Conservation (phyloP, 2,113 vertebrate species). For the Chaetops frenatus region DNA sequence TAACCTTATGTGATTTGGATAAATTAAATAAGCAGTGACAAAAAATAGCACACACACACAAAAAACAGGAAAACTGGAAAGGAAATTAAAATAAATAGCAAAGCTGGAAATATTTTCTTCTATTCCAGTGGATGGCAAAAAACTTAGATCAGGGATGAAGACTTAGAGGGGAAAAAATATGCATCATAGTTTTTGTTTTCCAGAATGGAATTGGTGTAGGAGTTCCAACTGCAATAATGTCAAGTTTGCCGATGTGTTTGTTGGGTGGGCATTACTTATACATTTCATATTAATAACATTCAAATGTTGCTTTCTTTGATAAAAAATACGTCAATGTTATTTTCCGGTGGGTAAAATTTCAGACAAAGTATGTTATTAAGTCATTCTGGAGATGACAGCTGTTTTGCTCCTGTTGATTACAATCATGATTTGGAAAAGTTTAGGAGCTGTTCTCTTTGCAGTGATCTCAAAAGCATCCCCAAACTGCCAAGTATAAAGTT, state of each 20-base stretch:
- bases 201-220: neutral
- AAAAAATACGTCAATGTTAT: neutral
- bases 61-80: conserved; percentile 2
- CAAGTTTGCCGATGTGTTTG: neutral
- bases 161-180: neutral
- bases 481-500: neutral
- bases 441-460: neutral
- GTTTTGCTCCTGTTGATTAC: neutral
- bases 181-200: neutral
- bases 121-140: neutral
- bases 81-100: neutral
- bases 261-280: neutral
- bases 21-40: neutral
- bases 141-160: neutral
- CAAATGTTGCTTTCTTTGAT: neutral
- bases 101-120: conserved; percentile 10
- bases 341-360: neutral
- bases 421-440: neutral
- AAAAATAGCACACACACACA: neutral
- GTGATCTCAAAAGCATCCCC: neutral
- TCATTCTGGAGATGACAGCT: neutral
- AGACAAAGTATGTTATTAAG: neutral
- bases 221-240: neutral
- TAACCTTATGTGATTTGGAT: neutral
- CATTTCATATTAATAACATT: neutral